Base-by-base conservation (phyloP, 2,113 vertebrate genomes). In the Anarrhichthys ocellatus region DNA sequence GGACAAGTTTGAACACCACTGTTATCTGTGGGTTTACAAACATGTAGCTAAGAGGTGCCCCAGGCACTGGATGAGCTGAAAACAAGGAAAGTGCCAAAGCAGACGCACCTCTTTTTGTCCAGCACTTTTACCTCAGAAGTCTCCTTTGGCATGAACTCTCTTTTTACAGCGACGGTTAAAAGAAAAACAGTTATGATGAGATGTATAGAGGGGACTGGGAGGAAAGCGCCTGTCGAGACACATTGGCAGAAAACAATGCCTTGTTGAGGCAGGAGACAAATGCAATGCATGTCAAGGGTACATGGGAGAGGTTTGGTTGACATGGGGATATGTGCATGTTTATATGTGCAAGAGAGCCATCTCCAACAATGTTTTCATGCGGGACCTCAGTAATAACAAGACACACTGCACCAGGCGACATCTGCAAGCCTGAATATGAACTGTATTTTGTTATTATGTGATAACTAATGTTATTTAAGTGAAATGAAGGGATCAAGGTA, bases 401-500 rank as follows among this genome's bases (percentile, higher is more conserved):
- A 76, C 72, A 70, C 74, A 72, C 72, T 82, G 42, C 81, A 77
- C 34, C 52, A 73, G 75, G 76, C 17, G 32, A 20, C 9, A 13
- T 32, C 76, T 24, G 20, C 11, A 56, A 73, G 81, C 87, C 80
- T 91, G 85, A 92, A 78, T 88, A 65, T 82, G 80, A 84, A 83
- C 71, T 84, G 73, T 90, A 63, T 80, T 83, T 66, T 84, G 44
- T 61, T 78, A 9, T 71, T 42, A 62, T 71, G 59, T 80, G 46
- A 1, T 69, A 78, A 83, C 1, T 82, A 74, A 80, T 44, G 46
- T 34, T 91, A 87, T 87, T 83, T 85, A 91, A 85, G 64, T 87
- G n/a, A 81, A 84, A 88, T 84, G 20, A 94, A 92, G 92, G 93
- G 92, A 95, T 93, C 94, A 94, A 92, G 63, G 50, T 86, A 76